Conservation (phyloP, 2,113 vertebrate species). For the Chamaetylas fuelleborni region DNA sequence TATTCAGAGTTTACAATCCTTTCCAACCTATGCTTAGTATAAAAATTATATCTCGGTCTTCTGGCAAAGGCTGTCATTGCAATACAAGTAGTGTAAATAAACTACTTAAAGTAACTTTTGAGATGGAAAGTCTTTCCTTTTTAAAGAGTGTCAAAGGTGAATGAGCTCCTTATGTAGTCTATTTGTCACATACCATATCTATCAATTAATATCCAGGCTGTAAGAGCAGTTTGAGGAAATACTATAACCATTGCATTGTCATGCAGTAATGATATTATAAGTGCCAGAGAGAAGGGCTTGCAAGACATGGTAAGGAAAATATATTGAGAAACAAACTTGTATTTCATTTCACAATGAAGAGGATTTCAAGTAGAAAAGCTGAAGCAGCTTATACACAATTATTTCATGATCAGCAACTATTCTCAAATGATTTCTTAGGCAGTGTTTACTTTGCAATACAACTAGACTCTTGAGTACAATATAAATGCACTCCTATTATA, state of each 20-base stretch:
- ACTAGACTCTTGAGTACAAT: neutral
- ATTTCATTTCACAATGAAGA: neutral
- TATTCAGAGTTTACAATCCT: slow-evolving; percentile 52
- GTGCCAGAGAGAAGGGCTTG: neutral
- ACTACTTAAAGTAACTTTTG: neutral
- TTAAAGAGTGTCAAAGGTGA: neutral
- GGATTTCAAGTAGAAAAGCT: neutral
- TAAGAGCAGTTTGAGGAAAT: neutral
- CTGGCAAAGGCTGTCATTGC: neutral
- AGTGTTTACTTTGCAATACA: neutral
- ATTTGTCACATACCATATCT: neutral
- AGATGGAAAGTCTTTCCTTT: neutral
- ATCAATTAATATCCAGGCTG: neutral
- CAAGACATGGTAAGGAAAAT: neutral
- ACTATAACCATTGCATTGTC: neutral
- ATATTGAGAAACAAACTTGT: neutral
- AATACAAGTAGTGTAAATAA: slow-evolving; percentile 39
- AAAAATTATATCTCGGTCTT: slow-evolving; percentile 38
- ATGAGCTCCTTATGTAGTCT: neutral
- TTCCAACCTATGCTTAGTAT: slow-evolving; percentile 17
- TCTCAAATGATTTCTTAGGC: neutral
- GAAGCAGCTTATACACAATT: neutral
- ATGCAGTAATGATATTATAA: neutral
- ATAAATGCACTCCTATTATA: neutral
- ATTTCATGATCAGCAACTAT: slow-evolving; percentile 12